Evolutionary conservation across 1,140 invertebrate genomes (phyloP), one percentile per base, ranked within the genome.

Genomic region (Antheraea mylitta): DNA sequence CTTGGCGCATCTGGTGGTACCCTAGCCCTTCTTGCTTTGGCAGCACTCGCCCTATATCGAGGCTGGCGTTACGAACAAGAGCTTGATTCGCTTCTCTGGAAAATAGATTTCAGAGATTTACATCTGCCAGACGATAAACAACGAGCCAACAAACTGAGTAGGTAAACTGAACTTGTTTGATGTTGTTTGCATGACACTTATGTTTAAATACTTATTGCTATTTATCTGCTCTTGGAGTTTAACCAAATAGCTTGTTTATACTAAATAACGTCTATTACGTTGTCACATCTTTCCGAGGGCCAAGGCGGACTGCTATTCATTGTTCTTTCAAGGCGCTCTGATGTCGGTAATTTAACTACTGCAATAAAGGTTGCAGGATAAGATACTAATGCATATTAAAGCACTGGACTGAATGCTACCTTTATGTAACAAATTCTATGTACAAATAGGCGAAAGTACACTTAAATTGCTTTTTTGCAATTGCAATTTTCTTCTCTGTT

Each of bases 21-120:
- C 0, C 75, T 97, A 0, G 84, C 97, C 0, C 89, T 97, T 4
- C 83, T 98, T 16, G 91, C 94, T 0, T 88, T 97, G 0, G 94
- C 96, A 5, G 93, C 94, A 0, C 82, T 97, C 19, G 93, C 96
- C 0, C 84, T 96, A 0, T 97, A 97, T 87, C 94, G 98, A 65
- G 99, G 98, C 83, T 99, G 97, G 97, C 95, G 95, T 19, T 99
- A 99, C 85, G 98, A 99, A 81, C 97, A 98, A 81, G 98, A 99
- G 82, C 92, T 99, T 68, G 98, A 99, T 78, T 98, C 96, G 59
- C 91, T 99, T 18, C 93, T 99, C 0, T 99, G 98, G 98, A 98
- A 99, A 90, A 96, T 99, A 22, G 98, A 99, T 90, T 98, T 96
- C 88, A 96, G 96, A 71, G 98, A 99, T 73, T 96, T 97, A 64